Evolutionary conservation across 2,888 invertebrate species (phyloP).

Genomic region (Drosophila kanekoi): DNA sequence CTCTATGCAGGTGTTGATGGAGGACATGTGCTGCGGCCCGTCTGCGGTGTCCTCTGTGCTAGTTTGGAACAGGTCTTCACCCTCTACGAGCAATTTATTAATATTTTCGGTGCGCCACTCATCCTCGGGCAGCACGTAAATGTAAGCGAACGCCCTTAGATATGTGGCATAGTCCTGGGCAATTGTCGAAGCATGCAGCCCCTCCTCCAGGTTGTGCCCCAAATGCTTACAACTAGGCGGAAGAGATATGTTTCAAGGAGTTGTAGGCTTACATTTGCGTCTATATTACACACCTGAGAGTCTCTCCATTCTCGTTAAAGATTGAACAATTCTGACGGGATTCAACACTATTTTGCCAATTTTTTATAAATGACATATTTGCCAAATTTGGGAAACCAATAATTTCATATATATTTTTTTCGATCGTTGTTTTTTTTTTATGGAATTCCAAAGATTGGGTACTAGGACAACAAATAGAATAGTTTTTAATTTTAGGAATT

Average conservation of each 20-base stretch:
- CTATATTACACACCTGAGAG: slow-evolving; percentile 8
- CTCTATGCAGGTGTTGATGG: slow-evolving; percentile 57
- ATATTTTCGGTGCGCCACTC: slow-evolving; percentile 78
- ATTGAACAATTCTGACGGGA: slow-evolving; percentile 7
- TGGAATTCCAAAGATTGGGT: slow-evolving; percentile 1
- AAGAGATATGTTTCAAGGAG: not conserved
- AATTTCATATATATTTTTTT: not conserved
- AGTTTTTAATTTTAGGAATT: slow-evolving; percentile 1
- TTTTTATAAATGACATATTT: not conserved
- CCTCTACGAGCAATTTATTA: slow-evolving; percentile 76
- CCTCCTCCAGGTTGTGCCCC: slow-evolving; percentile 1
- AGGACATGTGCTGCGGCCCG: slow-evolving; percentile 8
- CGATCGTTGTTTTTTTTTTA: not conserved
- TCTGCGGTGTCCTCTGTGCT: slow-evolving; percentile 27
- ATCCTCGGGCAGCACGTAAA: slow-evolving; percentile 78
- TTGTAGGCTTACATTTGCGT: not conserved
- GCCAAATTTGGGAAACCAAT: not conserved
- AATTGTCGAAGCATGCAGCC: slow-evolving; percentile 32
- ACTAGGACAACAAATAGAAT: not conserved
- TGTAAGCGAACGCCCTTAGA: slow-evolving; percentile 80
- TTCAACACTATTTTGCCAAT: slow-evolving; percentile 1
- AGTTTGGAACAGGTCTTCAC: slow-evolving; percentile 51
- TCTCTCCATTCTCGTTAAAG: not conserved
- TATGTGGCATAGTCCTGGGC: slow-evolving; percentile 68
- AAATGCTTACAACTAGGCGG: slow-evolving; percentile 8